Evolutionary conservation across 2,113 vertebrate species (phyloP).

Genomic region (Xiphias gladius): DNA sequence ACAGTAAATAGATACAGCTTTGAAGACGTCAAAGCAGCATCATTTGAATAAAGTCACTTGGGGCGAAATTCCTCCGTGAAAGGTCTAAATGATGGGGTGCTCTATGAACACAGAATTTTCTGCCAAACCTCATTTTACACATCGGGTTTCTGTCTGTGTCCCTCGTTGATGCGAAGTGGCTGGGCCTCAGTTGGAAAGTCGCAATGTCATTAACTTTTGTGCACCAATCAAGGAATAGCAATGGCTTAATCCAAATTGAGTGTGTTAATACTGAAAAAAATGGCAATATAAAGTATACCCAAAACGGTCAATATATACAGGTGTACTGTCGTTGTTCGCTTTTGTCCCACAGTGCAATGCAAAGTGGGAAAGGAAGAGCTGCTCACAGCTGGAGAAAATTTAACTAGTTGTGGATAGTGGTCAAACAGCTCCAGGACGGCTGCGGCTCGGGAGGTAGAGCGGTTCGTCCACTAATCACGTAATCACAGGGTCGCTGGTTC

Average conservation of each 20-base stretch:
- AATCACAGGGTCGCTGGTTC: background rate
- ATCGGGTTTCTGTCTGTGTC: too few species aligned
- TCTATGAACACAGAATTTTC: background rate
- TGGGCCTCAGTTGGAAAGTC: too few species aligned
- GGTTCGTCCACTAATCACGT: background rate
- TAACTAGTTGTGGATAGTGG: background rate
- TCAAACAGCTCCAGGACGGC: background rate
- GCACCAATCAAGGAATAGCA: too few species aligned
- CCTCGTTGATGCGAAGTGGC: too few species aligned
- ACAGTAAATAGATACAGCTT: background rate
- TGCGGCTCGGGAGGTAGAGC: background rate
- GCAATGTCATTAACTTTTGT: too few species aligned
- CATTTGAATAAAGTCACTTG: background rate
- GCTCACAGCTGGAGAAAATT: background rate
- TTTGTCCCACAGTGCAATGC: background rate
- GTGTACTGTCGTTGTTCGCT: too few species aligned
- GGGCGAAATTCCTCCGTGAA: too few species aligned
- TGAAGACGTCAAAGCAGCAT: background rate
- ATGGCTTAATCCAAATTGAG: too few species aligned
- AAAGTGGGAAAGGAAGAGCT: background rate
- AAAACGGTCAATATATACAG: too few species aligned
- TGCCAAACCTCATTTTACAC: background rate
- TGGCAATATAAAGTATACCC: too few species aligned
- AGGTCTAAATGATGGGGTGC: background rate
- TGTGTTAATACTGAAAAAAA: too few species aligned